Evolutionary conservation across 92 coral and sea anemone species (phyloP), one percentile per base, ranked within the genome.

Genomic region (Epizoanthus fatuus): DNA sequence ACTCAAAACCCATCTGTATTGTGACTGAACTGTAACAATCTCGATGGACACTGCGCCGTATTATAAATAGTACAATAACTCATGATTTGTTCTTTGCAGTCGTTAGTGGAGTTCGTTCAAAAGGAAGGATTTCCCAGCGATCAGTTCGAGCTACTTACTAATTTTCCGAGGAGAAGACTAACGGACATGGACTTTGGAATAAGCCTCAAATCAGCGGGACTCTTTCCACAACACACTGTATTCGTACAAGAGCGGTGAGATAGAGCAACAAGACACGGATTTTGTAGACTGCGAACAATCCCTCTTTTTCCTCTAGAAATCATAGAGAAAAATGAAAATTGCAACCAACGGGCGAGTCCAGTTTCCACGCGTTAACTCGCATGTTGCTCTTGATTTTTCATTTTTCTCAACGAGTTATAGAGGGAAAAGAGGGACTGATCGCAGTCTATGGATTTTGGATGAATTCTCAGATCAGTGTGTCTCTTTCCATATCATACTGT

Each of bases 151-250:
- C 87, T 97, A 37, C 88, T 97, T 17, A 97, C 99, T 15, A 93
- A 97, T 79, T 97, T 93, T 72, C 99, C 99, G 9, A 85, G 99
- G 60, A 95, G 93, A 59, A 87, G 89, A 76, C 81, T 97, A 54
- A 87, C 98, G 1, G 90, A 87, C 67, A 79, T 97, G 77, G 93
- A 95, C 90, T 93, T 90, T 87, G 86, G 86, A 39, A 92, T 89
- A n/a, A 93, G 97, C 13, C 91, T 97, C 3, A 92, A 90, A 79
- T 86, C 90, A 13, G 99, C 99, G 22, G 99, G 99, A 10, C 94
- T 97, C 39, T 97, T 86, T 83, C 99, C 99, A 4, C 98, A 95
- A 79, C 98, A 97, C 87, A 95, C 99, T 13, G 99, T 97, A 53
- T 97, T 97, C 87, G 89, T 97, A 57, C 99, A 97, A 77, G 99